These are phyloP conservation scores for Cheiracanthium punctorium DNA, from an alignment of 2,888 invertebrate genomes.

Conservation along the genomic window DNA sequence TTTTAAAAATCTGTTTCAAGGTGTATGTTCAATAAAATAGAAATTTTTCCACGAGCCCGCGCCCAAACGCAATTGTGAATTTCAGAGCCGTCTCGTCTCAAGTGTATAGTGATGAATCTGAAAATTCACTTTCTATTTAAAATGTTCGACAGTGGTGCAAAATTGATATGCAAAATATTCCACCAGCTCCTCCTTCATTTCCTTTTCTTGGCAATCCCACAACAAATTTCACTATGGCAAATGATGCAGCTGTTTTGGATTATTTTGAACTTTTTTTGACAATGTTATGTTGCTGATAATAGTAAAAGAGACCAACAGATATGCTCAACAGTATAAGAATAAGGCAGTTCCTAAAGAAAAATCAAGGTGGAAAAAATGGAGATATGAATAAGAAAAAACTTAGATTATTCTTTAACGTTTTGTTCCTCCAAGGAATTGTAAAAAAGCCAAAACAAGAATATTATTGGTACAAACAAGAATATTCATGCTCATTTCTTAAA, in stretches of 20 bases:
- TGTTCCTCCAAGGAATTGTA: background rate
- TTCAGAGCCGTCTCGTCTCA: too few species aligned
- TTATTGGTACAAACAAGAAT: background rate
- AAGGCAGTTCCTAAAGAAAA: conserved; percentile 5
- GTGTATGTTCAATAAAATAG: too few species aligned
- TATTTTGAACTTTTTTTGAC: conserved; percentile 15
- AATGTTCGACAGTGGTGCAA: conserved; percentile 20
- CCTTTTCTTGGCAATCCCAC: conserved; percentile 13
- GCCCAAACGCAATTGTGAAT: too few species aligned
- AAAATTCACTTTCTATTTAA: conserved; percentile 14
- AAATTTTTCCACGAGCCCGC: too few species aligned
- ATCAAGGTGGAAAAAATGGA: background rate
- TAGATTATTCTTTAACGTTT: conserved; percentile 9
- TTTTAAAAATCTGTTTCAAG: too few species aligned
- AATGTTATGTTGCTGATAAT: background rate
- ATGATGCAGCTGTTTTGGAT: conserved; percentile 14
- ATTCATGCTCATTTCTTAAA: background rate
- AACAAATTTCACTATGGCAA: conserved; percentile 1
- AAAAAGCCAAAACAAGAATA: background rate
- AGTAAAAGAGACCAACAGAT: background rate
- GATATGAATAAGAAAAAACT: background rate
- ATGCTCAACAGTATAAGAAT: background rate
- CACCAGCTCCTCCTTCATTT: conserved; percentile 19
- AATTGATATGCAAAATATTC: conserved; percentile 24
- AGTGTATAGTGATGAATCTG: conserved; percentile 18